Conservation (phyloP, 2,888 invertebrate genomes). For the Trissoscelio sp. region DNA sequence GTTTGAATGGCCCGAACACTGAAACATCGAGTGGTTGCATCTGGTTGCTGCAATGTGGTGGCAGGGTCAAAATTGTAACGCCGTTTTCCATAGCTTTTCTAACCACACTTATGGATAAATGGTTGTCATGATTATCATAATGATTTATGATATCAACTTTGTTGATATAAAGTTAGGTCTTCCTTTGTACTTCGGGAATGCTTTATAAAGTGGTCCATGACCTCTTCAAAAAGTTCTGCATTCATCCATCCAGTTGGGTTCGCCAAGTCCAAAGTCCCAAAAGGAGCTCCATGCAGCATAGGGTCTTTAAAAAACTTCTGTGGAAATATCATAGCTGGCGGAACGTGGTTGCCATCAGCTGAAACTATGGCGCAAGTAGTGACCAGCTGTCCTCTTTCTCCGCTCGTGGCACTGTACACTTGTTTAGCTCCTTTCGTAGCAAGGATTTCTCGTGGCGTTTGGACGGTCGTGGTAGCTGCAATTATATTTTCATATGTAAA, state of each 20-base stretch:
- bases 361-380: slow-evolving; percentile 76
- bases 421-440: slow-evolving; percentile 80
- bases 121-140: slow-evolving; percentile 70
- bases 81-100: slow-evolving; percentile 75
- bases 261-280: slow-evolving; percentile 52
- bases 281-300: slow-evolving; percentile 56
- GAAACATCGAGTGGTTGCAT: slow-evolving; percentile 77
- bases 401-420: slow-evolving; percentile 79
- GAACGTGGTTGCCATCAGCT: slow-evolving; percentile 78
- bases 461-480: slow-evolving; percentile 76
- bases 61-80: slow-evolving; percentile 76
- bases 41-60: slow-evolving; percentile 77
- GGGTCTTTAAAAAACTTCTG: slow-evolving; percentile 51
- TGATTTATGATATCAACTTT: too few relatives aligned
- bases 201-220: slow-evolving; percentile 75
- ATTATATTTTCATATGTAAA: slow-evolving; percentile 12
- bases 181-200: slow-evolving; percentile 67
- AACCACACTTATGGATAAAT: slow-evolving; percentile 67
- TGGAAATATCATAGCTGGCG: slow-evolving; percentile 76
- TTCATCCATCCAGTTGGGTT: slow-evolving; percentile 67
- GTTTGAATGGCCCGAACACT: slow-evolving; percentile 71
- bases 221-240: slow-evolving; percentile 57
- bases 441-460: slow-evolving; percentile 77
- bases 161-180: too few relatives aligned
- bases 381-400: slow-evolving; percentile 79